phyloP scores from a whole-genome alignment of 2,797 vertebrate species.

The Picus viridis region DNA sequence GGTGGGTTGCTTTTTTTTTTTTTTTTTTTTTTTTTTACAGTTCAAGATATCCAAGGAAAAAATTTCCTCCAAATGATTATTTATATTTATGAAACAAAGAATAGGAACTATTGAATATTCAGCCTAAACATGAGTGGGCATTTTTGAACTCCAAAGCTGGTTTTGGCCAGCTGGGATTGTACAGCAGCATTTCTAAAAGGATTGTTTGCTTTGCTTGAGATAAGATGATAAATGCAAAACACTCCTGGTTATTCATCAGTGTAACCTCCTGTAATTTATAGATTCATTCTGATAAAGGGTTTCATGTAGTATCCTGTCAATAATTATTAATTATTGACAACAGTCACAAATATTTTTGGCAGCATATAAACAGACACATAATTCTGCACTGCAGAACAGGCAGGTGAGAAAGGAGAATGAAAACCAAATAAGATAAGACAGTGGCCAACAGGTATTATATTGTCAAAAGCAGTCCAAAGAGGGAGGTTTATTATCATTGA shows the following conservation, averaged over 20 bases:
- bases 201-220: constrained; percentile 12
- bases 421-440: neutral
- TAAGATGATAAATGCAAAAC: constrained; percentile 14
- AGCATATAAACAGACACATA: neutral
- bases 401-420: constrained; percentile 2
- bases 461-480: neutral
- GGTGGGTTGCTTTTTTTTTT: neutral
- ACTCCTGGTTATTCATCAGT: constrained; percentile 8
- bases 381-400: constrained; percentile 44
- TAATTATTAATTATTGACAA: constrained; percentile 42
- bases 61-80: neutral
- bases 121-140: constrained; percentile 65
- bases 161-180: constrained; percentile 17
- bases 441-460: neutral
- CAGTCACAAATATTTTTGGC: constrained; percentile 5
- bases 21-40: no score
- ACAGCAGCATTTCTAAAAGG: constrained; percentile 35
- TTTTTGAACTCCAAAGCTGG: constrained; percentile 52
- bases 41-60: neutral
- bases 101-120: constrained; percentile 1
- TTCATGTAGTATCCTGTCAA: constrained; percentile 3
- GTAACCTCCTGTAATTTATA: constrained; percentile 21
- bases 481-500: neutral
- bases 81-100: neutral
- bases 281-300: constrained; percentile 10